Conservation (phyloP, 2,797 vertebrate genomes). For the Vireo griseus region DNA sequence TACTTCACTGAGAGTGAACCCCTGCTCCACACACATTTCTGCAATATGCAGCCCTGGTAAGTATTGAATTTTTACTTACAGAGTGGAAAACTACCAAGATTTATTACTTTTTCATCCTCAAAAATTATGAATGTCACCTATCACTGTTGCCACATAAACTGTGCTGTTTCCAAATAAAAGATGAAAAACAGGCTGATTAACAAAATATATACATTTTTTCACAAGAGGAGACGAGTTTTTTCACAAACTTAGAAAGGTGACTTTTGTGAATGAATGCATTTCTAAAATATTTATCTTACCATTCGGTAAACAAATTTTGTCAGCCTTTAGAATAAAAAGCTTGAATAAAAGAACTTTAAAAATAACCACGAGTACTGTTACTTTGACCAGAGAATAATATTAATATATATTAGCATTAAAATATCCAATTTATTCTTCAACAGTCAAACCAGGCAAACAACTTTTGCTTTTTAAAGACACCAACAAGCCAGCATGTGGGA, state of each 20-base stretch:
- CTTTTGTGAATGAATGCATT: background rate
- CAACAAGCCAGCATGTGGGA: background rate
- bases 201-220: background rate
- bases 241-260: background rate
- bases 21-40: background rate
- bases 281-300: background rate
- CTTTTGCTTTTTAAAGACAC: background rate
- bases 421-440: background rate
- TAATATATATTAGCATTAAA: background rate
- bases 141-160: background rate
- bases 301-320: constrained; percentile 5
- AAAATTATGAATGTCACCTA: background rate
- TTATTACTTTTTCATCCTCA: background rate
- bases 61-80: background rate
- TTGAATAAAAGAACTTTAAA: background rate
- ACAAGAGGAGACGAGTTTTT: background rate
- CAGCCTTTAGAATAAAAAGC: background rate
- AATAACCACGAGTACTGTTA: background rate
- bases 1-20: rapidly evolving
- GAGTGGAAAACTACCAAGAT: background rate
- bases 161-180: background rate
- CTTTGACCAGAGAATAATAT: background rate
- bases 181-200: background rate
- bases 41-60: background rate
- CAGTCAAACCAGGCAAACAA: background rate